Base-by-base conservation (phyloP, 1,140 invertebrate genomes). In the Potamilus streckersoni region DNA sequence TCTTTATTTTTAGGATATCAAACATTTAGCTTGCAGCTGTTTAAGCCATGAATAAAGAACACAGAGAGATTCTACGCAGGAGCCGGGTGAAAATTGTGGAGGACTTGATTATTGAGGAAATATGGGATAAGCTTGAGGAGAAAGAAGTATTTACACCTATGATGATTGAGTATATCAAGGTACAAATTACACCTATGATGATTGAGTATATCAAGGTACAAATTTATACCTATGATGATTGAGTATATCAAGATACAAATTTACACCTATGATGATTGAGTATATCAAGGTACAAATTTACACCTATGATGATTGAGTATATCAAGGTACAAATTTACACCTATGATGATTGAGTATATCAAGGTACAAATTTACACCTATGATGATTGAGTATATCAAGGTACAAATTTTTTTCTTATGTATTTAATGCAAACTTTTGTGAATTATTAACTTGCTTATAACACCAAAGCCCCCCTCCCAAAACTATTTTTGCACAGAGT, bases 301-400 rank as follows among this genome's bases (percentile, higher is more conserved):
- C 72, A 3, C 72, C 72, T 59, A 73, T 73, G 23, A 73, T 73
- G 72, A 23, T 73, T 12, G 72, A 73, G 60, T 67, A 57, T 38
- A 73, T 73, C 16, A n/a, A n/a, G n/a, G n/a, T n/a, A n/a, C n/a
- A n/a, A n/a, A 19, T 73, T 73, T 23, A 73, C 72, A 3, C 72
- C 72, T 59, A 73, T 73, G 23, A 73, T 73, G 72, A 23, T 73
- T 12, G 72, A 73, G 60, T 67, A 57, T 38, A 73, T 73, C 16
- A n/a, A n/a, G n/a, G n/a, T n/a, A n/a, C n/a, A n/a, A n/a, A 19
- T 73, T 73, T 23, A 73, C 72, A 3, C 72, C 72, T 59, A 73
- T 73, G 23, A 73, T 73, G 72, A 23, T 73, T 12, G 72, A 73
- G 60, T 67, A 57, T 38, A 73, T 73, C 16, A 73, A 73, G 72